Conservation (phyloP, 2,888 invertebrate species). For the Tricholauxania praeusta region DNA sequence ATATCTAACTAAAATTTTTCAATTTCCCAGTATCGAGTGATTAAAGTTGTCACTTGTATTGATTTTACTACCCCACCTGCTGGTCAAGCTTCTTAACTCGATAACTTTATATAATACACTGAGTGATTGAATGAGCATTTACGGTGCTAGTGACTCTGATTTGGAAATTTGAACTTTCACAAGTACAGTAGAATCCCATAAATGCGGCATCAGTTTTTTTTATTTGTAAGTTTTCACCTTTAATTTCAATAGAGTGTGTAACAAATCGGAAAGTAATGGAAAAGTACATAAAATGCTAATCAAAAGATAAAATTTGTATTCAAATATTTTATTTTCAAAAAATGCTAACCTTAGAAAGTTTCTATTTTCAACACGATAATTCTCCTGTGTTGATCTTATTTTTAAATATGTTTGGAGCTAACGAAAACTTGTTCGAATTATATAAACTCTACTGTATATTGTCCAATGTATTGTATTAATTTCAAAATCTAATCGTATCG, state of each 20-base stretch:
- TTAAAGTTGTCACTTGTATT: no score
- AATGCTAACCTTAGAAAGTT: no score
- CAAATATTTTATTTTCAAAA: no score
- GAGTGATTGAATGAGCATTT: neutral
- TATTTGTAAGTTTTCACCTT: neutral
- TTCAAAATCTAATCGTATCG: conserved; percentile 37
- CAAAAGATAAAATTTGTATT: no score
- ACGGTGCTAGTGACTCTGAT: no score
- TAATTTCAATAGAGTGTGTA: no score
- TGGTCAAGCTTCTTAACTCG: conserved; percentile 14
- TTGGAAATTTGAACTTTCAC: no score
- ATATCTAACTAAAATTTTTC: no score
- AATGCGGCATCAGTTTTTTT: neutral
- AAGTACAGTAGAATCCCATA: neutral
- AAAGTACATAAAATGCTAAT: no score
- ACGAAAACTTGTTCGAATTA: neutral
- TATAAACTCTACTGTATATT: neutral
- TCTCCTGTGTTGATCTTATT: neutral
- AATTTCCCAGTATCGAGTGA: no score
- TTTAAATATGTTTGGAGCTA: neutral
- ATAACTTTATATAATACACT: conserved; percentile 6
- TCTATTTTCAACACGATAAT: no score
- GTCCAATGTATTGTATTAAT: neutral
- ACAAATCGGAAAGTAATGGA: no score
- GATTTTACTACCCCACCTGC: neutral